Base-by-base conservation (phyloP, 2,888 invertebrate species). In the Trachelus iudaicus region DNA sequence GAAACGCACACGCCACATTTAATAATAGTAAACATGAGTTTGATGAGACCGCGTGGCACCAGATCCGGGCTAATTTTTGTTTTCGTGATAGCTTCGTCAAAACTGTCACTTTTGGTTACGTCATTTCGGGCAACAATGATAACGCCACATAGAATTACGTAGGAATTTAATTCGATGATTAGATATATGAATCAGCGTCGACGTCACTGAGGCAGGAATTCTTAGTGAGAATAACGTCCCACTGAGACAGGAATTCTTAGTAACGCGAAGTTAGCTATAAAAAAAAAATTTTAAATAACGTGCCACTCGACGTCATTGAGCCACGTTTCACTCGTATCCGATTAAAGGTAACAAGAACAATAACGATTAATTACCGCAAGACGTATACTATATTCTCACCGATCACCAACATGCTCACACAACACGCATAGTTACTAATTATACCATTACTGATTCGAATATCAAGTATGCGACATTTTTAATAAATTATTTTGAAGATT, bases 401-500 rank as follows among this genome's bases (percentile, higher is more conserved):
- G 71, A 84, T 81, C 87, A 86, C 82, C 84, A 82, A 88, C 86
- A 89, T 87, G 89, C 89, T 90, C 88, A 89, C 86, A 86, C 87
- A 84, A 88, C 85, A 89, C 85, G 86, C 87, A 87, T 88, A 89
- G 88, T 89, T 89, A 89, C 87, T 89, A 89, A 89, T 88, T 89
- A 86, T 85, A 86, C 85, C 84, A 87, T 85, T 87, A 87, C 83
- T 84, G 84, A 89, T 87, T 89, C 87, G 85, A 88, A 85, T 89
- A 89, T 89, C 86, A 86, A 88, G 85, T 88, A 88, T 87, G 86
- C 87, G 85, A 89, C 87, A 87, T 89, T 90, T 90, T 89, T 88
- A 89, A 90, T 90, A 88, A 90, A 90, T 90, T 90, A 90, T 90
- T 90, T 90, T 89, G 86, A 89, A 89, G 87, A 89, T 89, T 87